phyloP scores from a whole-genome alignment of 2,113 vertebrate genomes.

The Heterotis niloticus region DNA sequence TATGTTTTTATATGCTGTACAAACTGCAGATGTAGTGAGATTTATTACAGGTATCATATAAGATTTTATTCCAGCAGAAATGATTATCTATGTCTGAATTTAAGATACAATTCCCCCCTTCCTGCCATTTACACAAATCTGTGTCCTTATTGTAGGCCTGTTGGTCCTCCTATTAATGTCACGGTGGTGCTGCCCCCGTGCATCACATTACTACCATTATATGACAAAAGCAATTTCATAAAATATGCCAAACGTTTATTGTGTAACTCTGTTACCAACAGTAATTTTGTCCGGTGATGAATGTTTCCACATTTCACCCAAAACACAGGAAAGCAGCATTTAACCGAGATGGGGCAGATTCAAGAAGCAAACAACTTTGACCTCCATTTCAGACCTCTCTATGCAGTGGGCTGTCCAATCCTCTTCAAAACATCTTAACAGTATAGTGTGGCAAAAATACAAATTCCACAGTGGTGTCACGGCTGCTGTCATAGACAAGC shows the following conservation, averaged over 20 bases:
- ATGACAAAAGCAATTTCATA: no score
- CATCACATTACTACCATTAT: not conserved
- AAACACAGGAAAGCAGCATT: not conserved
- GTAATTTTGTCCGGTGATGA: not conserved
- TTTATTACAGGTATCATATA: no score
- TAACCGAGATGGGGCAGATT: not conserved
- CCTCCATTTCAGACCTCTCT: not conserved
- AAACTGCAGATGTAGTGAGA: no score
- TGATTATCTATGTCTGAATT: no score
- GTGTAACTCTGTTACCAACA: conserved; percentile 4
- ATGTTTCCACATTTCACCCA: not conserved
- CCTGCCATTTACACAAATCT: no score
- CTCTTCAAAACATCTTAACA: no score
- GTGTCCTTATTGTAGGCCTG: no score
- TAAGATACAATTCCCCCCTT: no score
- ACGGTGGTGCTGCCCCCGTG: not conserved
- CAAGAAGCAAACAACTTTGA: not conserved
- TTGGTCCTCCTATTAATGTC: no score
- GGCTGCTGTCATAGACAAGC: not conserved
- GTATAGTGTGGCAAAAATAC: not conserved
- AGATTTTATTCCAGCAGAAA: no score
- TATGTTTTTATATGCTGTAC: no score
- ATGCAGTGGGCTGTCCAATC: not conserved
- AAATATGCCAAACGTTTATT: no score
- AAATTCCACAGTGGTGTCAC: not conserved